phyloP scores from a whole-genome alignment of 2,888 invertebrate genomes.

The Lasiommata megera region DNA sequence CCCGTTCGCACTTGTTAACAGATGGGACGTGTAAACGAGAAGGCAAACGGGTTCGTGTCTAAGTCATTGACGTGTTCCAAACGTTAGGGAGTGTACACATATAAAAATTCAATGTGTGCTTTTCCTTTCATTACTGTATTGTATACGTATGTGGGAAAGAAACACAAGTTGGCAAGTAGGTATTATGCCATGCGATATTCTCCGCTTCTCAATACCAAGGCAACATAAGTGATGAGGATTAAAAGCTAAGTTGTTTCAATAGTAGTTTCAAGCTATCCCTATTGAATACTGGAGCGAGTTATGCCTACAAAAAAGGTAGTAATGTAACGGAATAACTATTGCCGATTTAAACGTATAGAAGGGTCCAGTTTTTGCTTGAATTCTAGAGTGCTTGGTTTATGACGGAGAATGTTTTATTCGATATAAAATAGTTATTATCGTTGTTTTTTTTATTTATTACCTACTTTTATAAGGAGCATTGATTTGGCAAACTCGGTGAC shows the following conservation, averaged over 20 bases:
- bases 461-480: too few species aligned
- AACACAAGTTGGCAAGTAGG: slow-evolving; percentile 23
- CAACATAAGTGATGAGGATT: slow-evolving; percentile 32
- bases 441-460: too few species aligned
- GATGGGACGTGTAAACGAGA: slow-evolving; percentile 40
- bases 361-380: slow-evolving; percentile 6
- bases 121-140: slow-evolving; percentile 31
- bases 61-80: slow-evolving; percentile 35
- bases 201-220: slow-evolving; percentile 38
- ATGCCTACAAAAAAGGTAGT: slow-evolving; percentile 28
- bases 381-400: slow-evolving; percentile 1
- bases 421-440: slow-evolving; percentile 7
- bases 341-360: slow-evolving; percentile 16
- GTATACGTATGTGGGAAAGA: slow-evolving; percentile 28
- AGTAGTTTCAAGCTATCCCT: slow-evolving; percentile 1
- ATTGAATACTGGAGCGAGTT: slow-evolving; percentile 16
- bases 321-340: slow-evolving; percentile 26
- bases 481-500: too few species aligned
- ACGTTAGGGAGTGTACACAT: slow-evolving; percentile 20
- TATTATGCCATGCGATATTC: slow-evolving; percentile 32
- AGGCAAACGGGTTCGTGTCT: slow-evolving; percentile 40
- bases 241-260: slow-evolving; percentile 14
- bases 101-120: slow-evolving; percentile 29
- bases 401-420: background rate
- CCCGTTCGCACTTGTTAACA: slow-evolving; percentile 41